phyloP scores from a whole-genome alignment of 2,888 invertebrate genomes.

The Drosophila eohydei region DNA sequence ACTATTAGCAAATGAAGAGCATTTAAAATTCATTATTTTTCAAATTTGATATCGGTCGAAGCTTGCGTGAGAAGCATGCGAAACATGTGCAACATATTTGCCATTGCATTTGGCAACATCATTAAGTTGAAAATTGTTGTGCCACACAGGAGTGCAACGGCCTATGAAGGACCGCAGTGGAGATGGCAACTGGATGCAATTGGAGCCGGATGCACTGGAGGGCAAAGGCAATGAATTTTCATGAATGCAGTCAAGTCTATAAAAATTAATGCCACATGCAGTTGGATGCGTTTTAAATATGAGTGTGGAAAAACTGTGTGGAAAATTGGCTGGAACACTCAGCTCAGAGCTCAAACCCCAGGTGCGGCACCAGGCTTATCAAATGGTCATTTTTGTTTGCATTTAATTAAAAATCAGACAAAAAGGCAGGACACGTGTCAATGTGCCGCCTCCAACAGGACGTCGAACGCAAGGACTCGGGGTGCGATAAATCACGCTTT shows the following conservation, averaged over 20 bases:
- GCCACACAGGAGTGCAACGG: constrained; percentile 69
- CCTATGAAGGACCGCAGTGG: constrained; percentile 65
- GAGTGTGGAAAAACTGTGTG: constrained; percentile 65
- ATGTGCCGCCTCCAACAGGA: constrained; percentile 62
- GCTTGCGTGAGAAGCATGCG: constrained; percentile 47
- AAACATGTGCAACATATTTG: constrained; percentile 72
- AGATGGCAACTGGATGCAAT: constrained; percentile 13
- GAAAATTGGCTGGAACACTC: not conserved
- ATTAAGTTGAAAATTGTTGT: constrained; percentile 77
- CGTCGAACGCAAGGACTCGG: constrained; percentile 31
- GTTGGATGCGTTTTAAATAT: constrained; percentile 76
- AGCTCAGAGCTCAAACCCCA: not conserved
- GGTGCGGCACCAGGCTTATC: constrained; percentile 54
- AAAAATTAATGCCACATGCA: constrained; percentile 74
- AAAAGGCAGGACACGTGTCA: constrained; percentile 82
- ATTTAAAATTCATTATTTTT: constrained; percentile 13
- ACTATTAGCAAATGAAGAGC: constrained; percentile 18
- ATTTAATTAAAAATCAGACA: constrained; percentile 83
- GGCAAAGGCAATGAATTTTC: constrained; percentile 69
- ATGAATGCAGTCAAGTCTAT: constrained; percentile 80
- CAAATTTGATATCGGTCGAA: constrained; percentile 40
- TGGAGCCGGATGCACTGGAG: constrained; percentile 34
- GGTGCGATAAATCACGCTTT: constrained; percentile 84
- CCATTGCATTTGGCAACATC: constrained; percentile 79
- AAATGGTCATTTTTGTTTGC: constrained; percentile 84